Conservation (phyloP, 2,797 vertebrate genomes). For the Aphelocoma californica region DNA sequence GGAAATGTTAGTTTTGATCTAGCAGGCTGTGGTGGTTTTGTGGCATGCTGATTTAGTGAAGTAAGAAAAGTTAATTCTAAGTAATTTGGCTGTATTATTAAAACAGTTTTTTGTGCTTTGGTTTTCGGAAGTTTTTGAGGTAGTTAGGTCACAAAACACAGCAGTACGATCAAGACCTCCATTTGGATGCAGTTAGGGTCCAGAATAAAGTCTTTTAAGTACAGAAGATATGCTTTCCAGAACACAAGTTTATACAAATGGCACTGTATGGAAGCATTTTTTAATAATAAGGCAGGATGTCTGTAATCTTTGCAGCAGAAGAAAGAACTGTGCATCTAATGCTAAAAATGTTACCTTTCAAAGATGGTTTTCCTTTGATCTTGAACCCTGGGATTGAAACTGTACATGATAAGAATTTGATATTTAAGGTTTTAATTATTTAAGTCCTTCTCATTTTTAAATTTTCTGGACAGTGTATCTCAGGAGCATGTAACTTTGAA, state of each 20-base stretch:
- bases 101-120: background rate
- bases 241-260: background rate
- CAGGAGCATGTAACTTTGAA: background rate
- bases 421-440: background rate
- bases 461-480: background rate
- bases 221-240: background rate
- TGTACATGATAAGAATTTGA: background rate
- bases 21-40: background rate
- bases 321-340: background rate
- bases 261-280: background rate
- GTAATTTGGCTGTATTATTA: background rate
- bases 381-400: background rate
- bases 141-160: background rate
- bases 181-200: background rate
- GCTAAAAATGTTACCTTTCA: background rate
- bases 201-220: background rate
- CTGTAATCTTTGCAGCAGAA: background rate
- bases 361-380: background rate
- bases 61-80: background rate
- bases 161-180: background rate
- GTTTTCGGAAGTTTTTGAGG: background rate
- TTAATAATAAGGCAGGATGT: background rate
- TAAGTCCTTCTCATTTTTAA: background rate
- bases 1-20: background rate
- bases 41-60: background rate